A percentile compares a stretch with the other conserved stretches of the same genome.
These are phyloP conservation scores for Notarius quadriscutis DNA, from an alignment of 2,113 vertebrate genomes.

Conservation along the genomic window DNA sequence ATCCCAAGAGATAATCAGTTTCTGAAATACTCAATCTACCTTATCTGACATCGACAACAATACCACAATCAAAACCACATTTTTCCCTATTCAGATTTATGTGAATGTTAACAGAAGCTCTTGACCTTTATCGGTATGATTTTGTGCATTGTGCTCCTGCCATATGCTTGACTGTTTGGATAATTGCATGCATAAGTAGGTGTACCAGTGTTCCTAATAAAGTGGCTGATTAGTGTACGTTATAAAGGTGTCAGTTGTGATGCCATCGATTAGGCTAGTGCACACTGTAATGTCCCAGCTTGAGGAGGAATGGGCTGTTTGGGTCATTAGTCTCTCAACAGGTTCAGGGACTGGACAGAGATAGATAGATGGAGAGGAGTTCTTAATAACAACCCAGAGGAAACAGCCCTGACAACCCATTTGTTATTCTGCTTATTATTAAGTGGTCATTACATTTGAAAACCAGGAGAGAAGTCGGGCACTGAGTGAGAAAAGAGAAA, in stretches of 20 bases:
- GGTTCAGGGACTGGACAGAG: background rate
- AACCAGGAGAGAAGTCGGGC: background rate
- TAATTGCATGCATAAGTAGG: background rate
- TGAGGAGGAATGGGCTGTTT: background rate
- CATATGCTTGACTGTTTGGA: background rate
- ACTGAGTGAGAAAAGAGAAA: background rate
- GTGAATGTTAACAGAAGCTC: background rate
- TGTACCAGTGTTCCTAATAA: background rate
- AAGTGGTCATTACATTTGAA: slow-evolving; percentile 23
- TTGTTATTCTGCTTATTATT: slow-evolving; percentile 13
- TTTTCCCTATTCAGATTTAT: background rate
- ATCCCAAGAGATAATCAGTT: too few species aligned
- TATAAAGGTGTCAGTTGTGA: background rate
- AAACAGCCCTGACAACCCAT: background rate
- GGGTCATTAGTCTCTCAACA: background rate
- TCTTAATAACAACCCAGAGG: background rate
- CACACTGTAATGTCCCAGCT: background rate
- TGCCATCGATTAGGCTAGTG: background rate
- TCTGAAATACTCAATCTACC: background rate
- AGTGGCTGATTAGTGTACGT: background rate
- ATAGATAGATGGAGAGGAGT: background rate
- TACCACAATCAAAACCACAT: too few species aligned
- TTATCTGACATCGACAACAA: background rate
- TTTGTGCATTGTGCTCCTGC: too few species aligned
- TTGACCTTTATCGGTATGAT: too few species aligned